Evolutionary conservation across 2,888 invertebrate genomes (phyloP).

Genomic region (Caenorhabditis doughertyi): DNA sequence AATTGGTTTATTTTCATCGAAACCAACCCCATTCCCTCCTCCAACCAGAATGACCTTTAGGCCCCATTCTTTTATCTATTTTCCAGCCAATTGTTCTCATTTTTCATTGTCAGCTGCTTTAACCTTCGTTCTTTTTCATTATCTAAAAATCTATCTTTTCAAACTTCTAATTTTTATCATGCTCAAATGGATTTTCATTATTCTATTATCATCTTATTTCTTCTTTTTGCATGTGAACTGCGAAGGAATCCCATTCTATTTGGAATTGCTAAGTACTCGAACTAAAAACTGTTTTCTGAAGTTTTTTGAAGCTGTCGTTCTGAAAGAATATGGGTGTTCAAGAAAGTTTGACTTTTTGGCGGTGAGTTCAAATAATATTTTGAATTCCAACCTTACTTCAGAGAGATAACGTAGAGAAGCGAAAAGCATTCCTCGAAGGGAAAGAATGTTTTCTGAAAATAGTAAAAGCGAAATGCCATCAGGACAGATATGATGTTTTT

Average conservation of each 20-base stretch:
- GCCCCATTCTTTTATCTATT: neutral
- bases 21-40: neutral
- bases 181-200: neutral
- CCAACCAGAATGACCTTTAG: slow-evolving; percentile 5
- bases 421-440: slow-evolving; percentile 19
- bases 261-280: slow-evolving; percentile 9
- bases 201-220: neutral
- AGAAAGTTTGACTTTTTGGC: slow-evolving; percentile 13
- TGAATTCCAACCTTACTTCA: neutral
- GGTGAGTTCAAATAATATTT: neutral
- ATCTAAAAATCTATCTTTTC: neutral
- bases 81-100: neutral
- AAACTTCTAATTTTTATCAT: neutral
- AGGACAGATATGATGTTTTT: neutral
- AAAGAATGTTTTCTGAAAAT: slow-evolving; percentile 26
- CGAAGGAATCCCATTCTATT: slow-evolving; percentile 18
- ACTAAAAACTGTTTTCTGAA: slow-evolving; percentile 24
- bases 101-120: neutral
- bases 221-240: neutral
- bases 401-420: slow-evolving; percentile 14
- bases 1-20: neutral
- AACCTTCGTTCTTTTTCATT: neutral
- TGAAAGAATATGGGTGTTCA: neutral
- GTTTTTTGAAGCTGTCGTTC: slow-evolving; percentile 9
- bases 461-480: slow-evolving; percentile 14